Conservation (phyloP, 2,888 invertebrate species). For the Nasonovia ribisnigri region DNA sequence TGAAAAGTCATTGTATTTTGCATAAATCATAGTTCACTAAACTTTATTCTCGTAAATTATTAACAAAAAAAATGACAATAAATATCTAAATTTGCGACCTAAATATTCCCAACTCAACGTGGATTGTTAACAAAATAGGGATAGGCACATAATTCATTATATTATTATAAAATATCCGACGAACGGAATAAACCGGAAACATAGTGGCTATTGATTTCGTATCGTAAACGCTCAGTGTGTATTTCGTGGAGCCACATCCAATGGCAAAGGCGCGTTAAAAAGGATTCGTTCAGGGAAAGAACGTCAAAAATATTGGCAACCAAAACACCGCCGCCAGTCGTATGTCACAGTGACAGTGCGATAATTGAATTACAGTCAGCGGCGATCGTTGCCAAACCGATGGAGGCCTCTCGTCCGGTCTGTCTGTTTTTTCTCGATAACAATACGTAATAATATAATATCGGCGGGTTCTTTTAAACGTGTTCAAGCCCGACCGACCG, state of each 20-base stretch:
- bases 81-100: background rate
- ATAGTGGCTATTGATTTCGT: background rate
- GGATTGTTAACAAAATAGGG: background rate
- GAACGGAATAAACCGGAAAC: background rate
- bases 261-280: background rate
- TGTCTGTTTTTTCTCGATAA: background rate
- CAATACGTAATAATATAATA: background rate
- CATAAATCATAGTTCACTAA: background rate
- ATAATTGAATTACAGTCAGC: slow-evolving; percentile 45
- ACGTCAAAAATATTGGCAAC: slow-evolving; percentile 36
- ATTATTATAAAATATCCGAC: background rate
- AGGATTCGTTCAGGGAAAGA: background rate
- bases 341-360: slow-evolving; percentile 24
- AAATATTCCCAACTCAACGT: background rate
- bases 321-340: background rate
- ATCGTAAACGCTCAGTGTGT: background rate
- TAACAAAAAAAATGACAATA: background rate
- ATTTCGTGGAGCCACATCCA: background rate
- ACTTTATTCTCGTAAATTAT: background rate
- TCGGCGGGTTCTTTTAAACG: background rate
- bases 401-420: background rate
- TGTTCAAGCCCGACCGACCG: background rate
- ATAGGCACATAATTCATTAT: background rate
- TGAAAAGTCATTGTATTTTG: background rate
- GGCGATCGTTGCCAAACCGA: background rate